phyloP scores from a whole-genome alignment of 2,113 vertebrate genomes.

The Atractosteus spatula region DNA sequence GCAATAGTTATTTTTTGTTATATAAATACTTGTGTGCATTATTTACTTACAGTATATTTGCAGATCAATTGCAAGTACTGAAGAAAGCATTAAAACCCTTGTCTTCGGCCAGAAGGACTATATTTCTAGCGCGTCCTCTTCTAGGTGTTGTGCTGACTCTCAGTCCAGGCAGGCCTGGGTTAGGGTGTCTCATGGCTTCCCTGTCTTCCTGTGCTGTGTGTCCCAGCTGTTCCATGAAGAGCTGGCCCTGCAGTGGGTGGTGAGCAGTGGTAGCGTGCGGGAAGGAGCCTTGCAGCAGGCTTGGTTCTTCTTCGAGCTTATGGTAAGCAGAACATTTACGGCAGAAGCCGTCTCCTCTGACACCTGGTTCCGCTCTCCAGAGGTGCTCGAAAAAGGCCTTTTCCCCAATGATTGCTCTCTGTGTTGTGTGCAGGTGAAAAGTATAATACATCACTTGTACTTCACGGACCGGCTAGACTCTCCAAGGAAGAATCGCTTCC shows the following conservation, averaged over 20 bases:
- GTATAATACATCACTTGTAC: conserved; percentile 96
- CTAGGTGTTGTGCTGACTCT: too few species aligned
- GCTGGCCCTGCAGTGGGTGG: conserved; percentile 96
- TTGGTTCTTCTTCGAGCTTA: conserved; percentile 99
- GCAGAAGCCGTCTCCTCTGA: background rate
- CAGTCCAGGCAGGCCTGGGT: too few species aligned
- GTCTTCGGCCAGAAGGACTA: too few species aligned
- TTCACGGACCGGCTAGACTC: conserved; percentile 93
- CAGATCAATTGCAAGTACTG: too few species aligned
- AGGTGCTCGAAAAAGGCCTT: background rate
- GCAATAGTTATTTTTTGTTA: too few species aligned
- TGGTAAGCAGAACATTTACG: conserved; percentile 72
- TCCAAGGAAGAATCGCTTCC: conserved; percentile 89
- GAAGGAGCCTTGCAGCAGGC: conserved; percentile 94
- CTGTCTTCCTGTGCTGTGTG: conserved; percentile 10
- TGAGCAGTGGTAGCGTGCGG: conserved; percentile 94
- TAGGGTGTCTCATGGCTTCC: conserved; percentile 2
- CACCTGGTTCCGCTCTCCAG: background rate
- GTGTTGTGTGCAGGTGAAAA: conserved; percentile 80
- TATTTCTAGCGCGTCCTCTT: too few species aligned
- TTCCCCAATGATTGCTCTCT: background rate
- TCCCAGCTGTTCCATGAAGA: conserved; percentile 94
- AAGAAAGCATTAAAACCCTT: too few species aligned
- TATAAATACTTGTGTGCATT: too few species aligned
- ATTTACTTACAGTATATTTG: too few species aligned